These are phyloP conservation scores for Rhinatrema bivittatum DNA, from an alignment of 2,797 vertebrate species.

Conservation along the genomic window DNA sequence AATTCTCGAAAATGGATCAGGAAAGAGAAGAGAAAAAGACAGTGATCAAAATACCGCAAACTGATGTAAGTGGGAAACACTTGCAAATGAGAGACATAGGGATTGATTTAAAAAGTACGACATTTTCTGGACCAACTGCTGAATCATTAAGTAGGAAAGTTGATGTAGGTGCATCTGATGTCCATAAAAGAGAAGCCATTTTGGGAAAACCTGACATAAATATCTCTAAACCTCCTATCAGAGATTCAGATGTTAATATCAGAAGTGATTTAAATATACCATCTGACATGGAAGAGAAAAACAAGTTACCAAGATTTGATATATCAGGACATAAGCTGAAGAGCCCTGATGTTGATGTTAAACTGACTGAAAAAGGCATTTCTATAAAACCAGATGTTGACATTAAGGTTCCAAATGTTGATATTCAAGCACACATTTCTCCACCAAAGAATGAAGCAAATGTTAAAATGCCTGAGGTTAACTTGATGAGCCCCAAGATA, in stretches of 20 bases:
- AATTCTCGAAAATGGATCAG: constrained; percentile 33
- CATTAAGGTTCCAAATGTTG: constrained; percentile 16
- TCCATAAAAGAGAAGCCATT: constrained; percentile 22
- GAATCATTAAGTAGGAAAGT: constrained; percentile 32
- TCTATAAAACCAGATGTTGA: constrained; percentile 11
- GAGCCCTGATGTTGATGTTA: not conserved
- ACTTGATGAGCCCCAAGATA: too few species aligned
- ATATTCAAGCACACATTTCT: too few species aligned
- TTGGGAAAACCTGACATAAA: too few species aligned
- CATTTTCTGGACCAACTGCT: constrained; percentile 1
- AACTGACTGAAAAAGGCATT: too few species aligned
- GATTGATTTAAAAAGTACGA: not conserved
- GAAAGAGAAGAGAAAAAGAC: constrained; percentile 40
- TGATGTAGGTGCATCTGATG: constrained; percentile 24
- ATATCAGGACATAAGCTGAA: constrained; percentile 1
- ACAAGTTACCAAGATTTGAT: not conserved
- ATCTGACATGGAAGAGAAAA: too few species aligned
- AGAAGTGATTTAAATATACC: too few species aligned
- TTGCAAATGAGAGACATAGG: constrained; percentile 2
- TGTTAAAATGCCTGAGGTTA: too few species aligned
- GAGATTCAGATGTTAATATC: too few species aligned
- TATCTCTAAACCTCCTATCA: too few species aligned
- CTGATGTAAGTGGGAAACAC: constrained; percentile 3
- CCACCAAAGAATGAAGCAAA: too few species aligned
- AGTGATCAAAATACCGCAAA: constrained; percentile 47